Evolutionary conservation across 2,113 vertebrate species (phyloP), one percentile per base, ranked within the genome.

Genomic region (Myiozetetes cayanensis): DNA sequence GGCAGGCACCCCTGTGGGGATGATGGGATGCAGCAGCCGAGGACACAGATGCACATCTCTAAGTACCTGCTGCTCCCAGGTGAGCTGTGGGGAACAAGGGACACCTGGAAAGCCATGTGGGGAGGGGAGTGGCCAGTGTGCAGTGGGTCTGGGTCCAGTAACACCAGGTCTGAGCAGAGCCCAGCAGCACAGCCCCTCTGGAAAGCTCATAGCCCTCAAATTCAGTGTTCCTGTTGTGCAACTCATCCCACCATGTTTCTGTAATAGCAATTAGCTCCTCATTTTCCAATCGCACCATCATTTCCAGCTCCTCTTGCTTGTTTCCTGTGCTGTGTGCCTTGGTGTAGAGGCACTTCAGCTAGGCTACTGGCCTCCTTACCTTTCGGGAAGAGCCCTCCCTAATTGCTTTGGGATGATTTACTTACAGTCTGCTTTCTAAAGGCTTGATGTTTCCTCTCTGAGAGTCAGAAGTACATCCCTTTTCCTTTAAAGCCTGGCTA

Each of bases 41-140:
- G 63, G 21, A 46, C 9, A 14, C 4, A 9, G 35, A 28, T 33
- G 25, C 50, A 41, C 25, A 33, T 19, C 35, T 30, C 0, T 0
- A 33, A 41, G n/a, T 56, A 50, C 21, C 25, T 0, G 30, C 67
- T 68, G 53, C 65, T 66, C 31, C 35, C 0, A 3, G 46, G 24
- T 17, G 39, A 81, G 39, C 49, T 27, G 28, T 2, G 47, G 41
- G 6, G 9, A 31, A 31, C n/a, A 31, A 59, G 33, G 6, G 28
- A 35, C 46, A 63, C 41, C 23, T 46, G 25, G 39, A 68, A 79
- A 75, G 49, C 46, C 23, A 14, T 1, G 1, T 55, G 44, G 41
- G 35, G 56, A 55, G 4, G 1, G 8, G 2, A 23, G 9, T 27
- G 46, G 17, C 52, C 2, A 1, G 35, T 3, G 1, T 14, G 17